phyloP scores from a whole-genome alignment of 2,888 invertebrate species.

The Eugnorisma glareosa region DNA sequence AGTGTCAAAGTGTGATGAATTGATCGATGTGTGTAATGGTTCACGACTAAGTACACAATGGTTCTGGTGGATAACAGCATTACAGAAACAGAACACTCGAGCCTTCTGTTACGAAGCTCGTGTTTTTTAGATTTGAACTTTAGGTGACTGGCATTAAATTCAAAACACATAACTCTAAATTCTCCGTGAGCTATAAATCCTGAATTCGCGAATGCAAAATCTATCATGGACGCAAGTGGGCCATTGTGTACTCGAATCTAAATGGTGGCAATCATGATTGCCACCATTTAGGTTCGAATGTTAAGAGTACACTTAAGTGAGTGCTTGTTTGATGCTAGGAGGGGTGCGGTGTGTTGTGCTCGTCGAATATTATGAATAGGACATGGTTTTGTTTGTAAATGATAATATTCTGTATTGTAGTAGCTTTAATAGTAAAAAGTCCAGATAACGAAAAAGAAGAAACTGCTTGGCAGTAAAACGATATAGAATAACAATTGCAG shows the following conservation, averaged over 20 bases:
- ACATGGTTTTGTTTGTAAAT: background rate
- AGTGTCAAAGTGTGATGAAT: conserved; percentile 41
- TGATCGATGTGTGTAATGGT: conserved; percentile 1
- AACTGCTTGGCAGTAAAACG: background rate
- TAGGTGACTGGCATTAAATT: conserved; percentile 12
- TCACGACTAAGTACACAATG: conserved; percentile 26
- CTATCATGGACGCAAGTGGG: background rate
- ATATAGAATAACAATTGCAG: background rate
- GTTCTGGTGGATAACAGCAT: background rate
- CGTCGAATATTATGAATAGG: no score
- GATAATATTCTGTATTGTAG: background rate
- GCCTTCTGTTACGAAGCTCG: background rate
- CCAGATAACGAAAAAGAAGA: background rate
- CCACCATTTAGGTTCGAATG: no score
- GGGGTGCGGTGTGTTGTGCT: conserved; percentile 29
- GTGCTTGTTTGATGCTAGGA: conserved; percentile 30
- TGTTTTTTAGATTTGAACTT: background rate
- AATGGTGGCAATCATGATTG: background rate
- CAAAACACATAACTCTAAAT: background rate
- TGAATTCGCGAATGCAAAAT: background rate
- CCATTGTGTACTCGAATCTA: conserved; percentile 29
- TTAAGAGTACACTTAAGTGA: conserved; percentile 22
- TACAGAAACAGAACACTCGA: background rate
- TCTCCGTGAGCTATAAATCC: background rate
- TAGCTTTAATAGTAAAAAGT: background rate